Evolutionary conservation across 2,797 vertebrate genomes (phyloP).

Genomic region (Bovichtus variegatus): DNA sequence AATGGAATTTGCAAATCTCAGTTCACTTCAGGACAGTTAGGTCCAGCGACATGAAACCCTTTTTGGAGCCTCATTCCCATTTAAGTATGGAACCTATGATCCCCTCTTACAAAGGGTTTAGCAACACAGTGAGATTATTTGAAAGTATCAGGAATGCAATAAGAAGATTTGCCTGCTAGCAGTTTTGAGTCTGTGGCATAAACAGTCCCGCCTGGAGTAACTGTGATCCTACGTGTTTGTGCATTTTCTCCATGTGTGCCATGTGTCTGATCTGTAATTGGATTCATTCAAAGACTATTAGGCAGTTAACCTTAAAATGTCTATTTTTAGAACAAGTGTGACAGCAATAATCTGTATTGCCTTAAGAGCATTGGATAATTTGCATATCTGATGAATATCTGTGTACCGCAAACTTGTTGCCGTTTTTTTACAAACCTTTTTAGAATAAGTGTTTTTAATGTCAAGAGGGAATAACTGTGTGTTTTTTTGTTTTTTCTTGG

Average conservation of each 20-base stretch:
- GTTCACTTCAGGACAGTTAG: conserved; percentile 51
- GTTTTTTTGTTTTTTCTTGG: no score
- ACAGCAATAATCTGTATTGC: neutral
- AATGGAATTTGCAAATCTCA: conserved; percentile 10
- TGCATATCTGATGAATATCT: neutral
- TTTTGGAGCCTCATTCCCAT: conserved; percentile 41
- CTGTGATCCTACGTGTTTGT: conserved; percentile 33
- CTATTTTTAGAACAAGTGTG: conserved; percentile 22
- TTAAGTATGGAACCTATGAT: conserved; percentile 61
- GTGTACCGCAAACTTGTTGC: neutral
- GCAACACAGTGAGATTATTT: conserved; percentile 61
- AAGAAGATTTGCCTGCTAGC: conserved; percentile 74
- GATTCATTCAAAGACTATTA: conserved; percentile 19
- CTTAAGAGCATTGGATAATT: neutral
- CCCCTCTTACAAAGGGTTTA: conserved; percentile 63
- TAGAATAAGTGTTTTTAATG: neutral
- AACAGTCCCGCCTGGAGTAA: conserved; percentile 53
- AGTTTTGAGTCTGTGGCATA: conserved; percentile 62
- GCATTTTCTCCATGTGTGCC: conserved; percentile 41
- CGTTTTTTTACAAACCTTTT: neutral
- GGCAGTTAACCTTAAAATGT: conserved; percentile 11
- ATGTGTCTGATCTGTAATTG: conserved; percentile 24
- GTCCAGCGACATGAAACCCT: conserved; percentile 30
- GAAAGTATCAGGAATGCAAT: conserved; percentile 74
- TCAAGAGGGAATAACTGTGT: neutral